Conservation (phyloP, 92 coral and sea anemone genomes). For the Palythoa grandiflora region DNA sequence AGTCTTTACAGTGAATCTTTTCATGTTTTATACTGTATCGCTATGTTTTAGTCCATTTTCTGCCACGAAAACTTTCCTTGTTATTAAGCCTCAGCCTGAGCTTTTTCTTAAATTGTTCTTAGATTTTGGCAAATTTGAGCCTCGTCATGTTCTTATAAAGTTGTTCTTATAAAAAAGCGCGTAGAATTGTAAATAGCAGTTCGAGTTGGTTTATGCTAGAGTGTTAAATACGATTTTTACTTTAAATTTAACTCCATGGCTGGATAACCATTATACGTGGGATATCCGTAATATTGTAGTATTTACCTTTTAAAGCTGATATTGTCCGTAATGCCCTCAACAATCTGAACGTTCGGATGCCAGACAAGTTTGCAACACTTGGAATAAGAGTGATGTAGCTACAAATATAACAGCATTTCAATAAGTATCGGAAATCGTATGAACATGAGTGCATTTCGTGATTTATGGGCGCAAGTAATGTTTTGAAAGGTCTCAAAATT, state of each 20-base stretch:
- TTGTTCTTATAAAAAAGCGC: no score
- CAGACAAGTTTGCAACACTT: conserved; percentile 23
- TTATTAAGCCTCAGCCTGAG: no score
- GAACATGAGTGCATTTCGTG: conserved; percentile 66
- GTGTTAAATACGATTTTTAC: not conserved
- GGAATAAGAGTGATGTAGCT: conserved; percentile 25
- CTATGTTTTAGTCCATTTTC: no score
- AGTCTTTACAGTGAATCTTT: no score
- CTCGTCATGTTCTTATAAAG: no score
- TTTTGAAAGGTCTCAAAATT: conserved; percentile 70
- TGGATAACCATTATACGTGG: not conserved
- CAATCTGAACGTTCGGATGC: conserved; percentile 30
- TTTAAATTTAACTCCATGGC: not conserved
- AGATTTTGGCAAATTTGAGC: no score
- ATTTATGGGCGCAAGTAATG: conserved; percentile 62
- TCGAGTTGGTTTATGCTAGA: no score
- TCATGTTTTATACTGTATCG: no score
- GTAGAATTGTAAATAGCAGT: no score
- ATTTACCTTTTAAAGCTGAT: conserved; percentile 16
- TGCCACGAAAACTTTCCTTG: no score
- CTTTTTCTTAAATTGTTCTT: no score
- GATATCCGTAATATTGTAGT: not conserved
- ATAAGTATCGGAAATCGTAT: conserved; percentile 52
- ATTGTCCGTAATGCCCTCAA: conserved; percentile 28
- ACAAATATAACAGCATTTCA: not conserved